Evolutionary conservation across 1,140 invertebrate species (phyloP).

Genomic region (Drosophila persimilis): DNA sequence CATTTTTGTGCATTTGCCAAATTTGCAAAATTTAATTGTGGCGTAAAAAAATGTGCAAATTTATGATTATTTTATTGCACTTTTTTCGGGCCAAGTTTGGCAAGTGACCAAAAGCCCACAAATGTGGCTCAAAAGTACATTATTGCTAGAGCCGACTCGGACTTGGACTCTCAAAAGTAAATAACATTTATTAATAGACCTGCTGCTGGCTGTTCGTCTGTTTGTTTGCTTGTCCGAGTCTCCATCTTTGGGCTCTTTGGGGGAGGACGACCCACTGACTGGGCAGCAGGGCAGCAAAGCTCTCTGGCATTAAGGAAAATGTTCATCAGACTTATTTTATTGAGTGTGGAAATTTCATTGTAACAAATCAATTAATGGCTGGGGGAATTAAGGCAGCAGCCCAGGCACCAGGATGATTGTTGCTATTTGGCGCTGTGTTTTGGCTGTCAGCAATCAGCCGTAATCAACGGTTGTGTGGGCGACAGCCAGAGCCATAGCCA

Average conservation of each 20-base stretch:
- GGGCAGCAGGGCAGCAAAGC: slow-evolving; percentile 32
- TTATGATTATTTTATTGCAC: slow-evolving; percentile 77
- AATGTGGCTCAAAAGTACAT: slow-evolving; percentile 39
- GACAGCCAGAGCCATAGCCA: slow-evolving; percentile 7
- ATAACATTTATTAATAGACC: slow-evolving; percentile 45
- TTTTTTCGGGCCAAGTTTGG: slow-evolving; percentile 51
- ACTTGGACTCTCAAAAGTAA: slow-evolving; percentile 19
- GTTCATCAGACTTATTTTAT: slow-evolving; percentile 62
- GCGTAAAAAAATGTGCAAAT: slow-evolving; percentile 66
- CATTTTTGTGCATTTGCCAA: slow-evolving; percentile 80
- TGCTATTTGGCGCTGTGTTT: slow-evolving; percentile 72
- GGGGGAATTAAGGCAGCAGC: background rate
- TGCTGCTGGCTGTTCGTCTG: slow-evolving; percentile 1
- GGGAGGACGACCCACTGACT: slow-evolving; percentile 33
- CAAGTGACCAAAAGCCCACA: slow-evolving; percentile 48
- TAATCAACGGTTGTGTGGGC: slow-evolving; percentile 61
- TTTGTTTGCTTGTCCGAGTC: background rate
- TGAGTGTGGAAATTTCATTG: slow-evolving; percentile 77
- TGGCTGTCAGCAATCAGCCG: slow-evolving; percentile 75
- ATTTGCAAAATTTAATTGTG: slow-evolving; percentile 79
- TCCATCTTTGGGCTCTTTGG: slow-evolving; percentile 4
- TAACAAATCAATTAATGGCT: slow-evolving; percentile 77
- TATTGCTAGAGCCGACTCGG: slow-evolving; percentile 20
- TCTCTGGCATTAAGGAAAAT: slow-evolving; percentile 60
- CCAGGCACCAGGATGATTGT: slow-evolving; percentile 52